phyloP scores from a whole-genome alignment of 2,113 vertebrate genomes.

The Centropus bengalensis region DNA sequence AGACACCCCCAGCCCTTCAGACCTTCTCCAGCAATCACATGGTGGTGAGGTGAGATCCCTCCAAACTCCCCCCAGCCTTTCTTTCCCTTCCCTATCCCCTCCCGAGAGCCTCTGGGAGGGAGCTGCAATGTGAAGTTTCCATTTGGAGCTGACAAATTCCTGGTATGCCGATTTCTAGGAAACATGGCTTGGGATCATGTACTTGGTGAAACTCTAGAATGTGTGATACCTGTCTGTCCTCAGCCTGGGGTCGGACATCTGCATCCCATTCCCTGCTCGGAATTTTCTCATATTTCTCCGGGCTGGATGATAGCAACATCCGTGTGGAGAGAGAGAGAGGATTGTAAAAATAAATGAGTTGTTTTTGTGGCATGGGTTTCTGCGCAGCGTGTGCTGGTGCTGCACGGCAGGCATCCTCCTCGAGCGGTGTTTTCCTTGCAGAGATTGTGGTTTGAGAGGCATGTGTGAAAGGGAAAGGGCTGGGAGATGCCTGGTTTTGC shows the following conservation, averaged over 20 bases:
- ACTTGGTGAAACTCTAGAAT: conserved; percentile 14
- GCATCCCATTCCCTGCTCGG: background rate
- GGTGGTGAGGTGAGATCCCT: conserved; percentile 4
- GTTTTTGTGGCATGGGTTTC: background rate
- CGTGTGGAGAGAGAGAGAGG: background rate
- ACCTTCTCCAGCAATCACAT: background rate
- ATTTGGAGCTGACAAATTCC: conserved; percentile 38
- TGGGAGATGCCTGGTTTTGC: background rate
- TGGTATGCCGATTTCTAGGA: conserved; percentile 43
- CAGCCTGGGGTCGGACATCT: background rate
- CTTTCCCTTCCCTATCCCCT: background rate
- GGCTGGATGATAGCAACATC: background rate
- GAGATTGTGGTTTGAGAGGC: fast-evolving
- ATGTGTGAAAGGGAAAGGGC: fast-evolving
- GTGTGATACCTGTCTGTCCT: conserved; percentile 62
- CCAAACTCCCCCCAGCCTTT: background rate
- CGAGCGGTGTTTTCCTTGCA: background rate
- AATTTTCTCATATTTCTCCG: background rate
- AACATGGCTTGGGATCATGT: background rate
- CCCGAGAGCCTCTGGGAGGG: background rate
- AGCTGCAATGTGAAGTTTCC: conserved; percentile 5
- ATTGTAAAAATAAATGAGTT: background rate
- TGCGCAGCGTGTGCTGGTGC: no score
- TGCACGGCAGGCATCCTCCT: fast-evolving
- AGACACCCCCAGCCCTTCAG: background rate